Conservation (phyloP, 2,888 invertebrate species). For the Nephrotoma appendiculata region DNA sequence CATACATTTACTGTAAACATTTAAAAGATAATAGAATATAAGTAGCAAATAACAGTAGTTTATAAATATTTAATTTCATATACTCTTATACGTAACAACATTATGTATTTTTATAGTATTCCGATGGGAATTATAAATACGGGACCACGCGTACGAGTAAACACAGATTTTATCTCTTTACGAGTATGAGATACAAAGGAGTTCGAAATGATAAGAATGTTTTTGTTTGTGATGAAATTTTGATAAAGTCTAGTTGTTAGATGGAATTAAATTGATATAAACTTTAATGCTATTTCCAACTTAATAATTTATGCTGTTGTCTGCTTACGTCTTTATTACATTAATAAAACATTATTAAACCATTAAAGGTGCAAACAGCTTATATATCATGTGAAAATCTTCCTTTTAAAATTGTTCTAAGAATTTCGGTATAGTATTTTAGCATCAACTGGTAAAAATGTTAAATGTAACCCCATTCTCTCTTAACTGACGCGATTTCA, state of each 20-base stretch:
- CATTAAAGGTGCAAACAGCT: too few species aligned
- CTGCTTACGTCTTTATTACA: too few species aligned
- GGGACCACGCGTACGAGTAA: not conserved
- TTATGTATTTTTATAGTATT: not conserved
- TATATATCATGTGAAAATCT: too few species aligned
- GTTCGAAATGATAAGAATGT: not conserved
- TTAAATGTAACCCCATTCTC: too few species aligned
- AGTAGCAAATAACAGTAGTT: not conserved
- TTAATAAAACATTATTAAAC: too few species aligned
- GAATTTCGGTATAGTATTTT: too few species aligned
- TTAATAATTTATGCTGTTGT: not conserved
- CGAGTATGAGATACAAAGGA: not conserved
- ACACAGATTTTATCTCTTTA: not conserved
- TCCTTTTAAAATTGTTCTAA: too few species aligned
- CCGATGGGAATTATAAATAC: not conserved
- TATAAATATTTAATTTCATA: not conserved
- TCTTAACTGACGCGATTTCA: too few species aligned
- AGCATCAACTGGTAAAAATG: too few species aligned
- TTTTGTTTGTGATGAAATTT: not conserved
- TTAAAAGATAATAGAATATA: not conserved
- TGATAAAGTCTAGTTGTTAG: not conserved
- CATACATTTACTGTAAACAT: constrained; percentile 1
- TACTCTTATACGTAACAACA: not conserved
- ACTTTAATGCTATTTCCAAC: not conserved
- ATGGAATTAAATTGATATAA: not conserved